Conservation (phyloP, 2,113 vertebrate species). For the Stictonetta naevosa region DNA sequence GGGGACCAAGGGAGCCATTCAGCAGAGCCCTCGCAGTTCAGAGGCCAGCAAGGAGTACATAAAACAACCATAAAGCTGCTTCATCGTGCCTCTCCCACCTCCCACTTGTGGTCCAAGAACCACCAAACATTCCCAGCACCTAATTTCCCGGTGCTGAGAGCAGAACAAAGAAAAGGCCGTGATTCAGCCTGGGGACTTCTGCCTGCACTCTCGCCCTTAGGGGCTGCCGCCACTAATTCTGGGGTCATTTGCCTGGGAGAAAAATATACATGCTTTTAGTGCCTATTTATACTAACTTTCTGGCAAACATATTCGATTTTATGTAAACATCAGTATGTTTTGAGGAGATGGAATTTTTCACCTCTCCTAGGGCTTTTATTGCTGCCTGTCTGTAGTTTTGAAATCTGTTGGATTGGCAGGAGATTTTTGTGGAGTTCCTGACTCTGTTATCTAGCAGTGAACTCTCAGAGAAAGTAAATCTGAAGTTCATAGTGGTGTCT, state of each 20-base stretch:
- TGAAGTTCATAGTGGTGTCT: slow-evolving; percentile 8
- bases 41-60: not conserved
- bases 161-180: not conserved
- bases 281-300: not conserved
- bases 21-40: not conserved
- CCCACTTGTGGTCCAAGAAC: not conserved
- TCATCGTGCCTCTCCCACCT: not conserved
- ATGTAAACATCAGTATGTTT: not conserved
- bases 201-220: fast-evolving
- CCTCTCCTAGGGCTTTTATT: not conserved
- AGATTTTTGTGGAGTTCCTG: slow-evolving; percentile 32
- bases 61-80: not conserved
- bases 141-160: not conserved
- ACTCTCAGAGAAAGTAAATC: not conserved
- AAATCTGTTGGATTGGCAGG: slow-evolving; percentile 1
- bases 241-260: not conserved
- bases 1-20: fast-evolving
- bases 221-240: not conserved
- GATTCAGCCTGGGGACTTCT: fast-evolving
- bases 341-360: not conserved
- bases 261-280: not conserved
- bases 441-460: slow-evolving; percentile 56
- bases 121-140: not conserved
- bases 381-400: not conserved
- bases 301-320: not conserved